Evolutionary conservation across 2,113 vertebrate species (phyloP).

Genomic region (Sinosuthora webbiana): DNA sequence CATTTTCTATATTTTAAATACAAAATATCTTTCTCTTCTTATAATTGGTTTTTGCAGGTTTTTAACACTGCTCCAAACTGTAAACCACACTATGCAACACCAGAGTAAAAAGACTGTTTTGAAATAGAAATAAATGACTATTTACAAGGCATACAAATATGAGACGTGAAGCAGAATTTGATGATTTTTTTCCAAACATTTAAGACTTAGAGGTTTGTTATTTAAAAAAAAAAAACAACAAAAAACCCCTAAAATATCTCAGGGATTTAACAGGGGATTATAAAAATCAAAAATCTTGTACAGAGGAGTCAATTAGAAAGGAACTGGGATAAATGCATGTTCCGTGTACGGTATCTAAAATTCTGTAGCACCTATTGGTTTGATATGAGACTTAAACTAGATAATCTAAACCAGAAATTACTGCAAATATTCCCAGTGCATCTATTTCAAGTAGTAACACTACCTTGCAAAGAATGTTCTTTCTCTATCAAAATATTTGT

Average conservation of each 20-base stretch:
- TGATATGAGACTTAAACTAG: not conserved
- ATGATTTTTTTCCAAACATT: not conserved
- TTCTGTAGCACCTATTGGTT: not conserved
- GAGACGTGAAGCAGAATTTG: not conserved
- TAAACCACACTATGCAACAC: not conserved
- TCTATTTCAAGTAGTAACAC: not conserved
- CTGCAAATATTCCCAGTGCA: not conserved
- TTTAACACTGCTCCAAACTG: not conserved
- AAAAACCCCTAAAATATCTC: not conserved
- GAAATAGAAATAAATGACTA: not conserved
- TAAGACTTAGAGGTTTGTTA: not conserved
- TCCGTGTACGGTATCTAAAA: not conserved
- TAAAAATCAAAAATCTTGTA: not conserved
- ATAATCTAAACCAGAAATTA: not conserved
- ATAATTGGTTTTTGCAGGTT: not conserved
- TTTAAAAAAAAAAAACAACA: not conserved
- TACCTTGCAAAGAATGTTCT: not conserved
- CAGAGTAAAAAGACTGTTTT: not conserved
- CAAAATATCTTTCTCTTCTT: not conserved
- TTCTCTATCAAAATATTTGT: not conserved
- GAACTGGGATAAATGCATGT: not conserved
- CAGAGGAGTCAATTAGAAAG: not conserved
- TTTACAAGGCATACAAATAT: not conserved
- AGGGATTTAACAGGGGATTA: not conserved
- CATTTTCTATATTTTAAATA: not conserved